These are phyloP conservation scores for Endomychus coccineus DNA, from an alignment of 2,888 invertebrate species.

Conservation along the genomic window DNA sequence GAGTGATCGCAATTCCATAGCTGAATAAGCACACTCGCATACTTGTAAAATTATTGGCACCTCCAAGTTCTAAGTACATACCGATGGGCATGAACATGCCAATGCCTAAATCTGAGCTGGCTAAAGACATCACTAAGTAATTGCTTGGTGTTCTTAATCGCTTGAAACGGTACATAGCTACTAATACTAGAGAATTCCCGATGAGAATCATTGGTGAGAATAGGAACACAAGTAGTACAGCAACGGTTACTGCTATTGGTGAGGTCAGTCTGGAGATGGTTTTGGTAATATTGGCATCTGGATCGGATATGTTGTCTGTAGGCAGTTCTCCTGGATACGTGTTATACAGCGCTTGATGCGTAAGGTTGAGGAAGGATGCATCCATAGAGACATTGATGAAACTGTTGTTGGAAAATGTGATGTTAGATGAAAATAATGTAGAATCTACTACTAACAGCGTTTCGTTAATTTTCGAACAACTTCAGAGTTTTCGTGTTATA, in stretches of 20 bases:
- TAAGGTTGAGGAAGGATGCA: slow-evolving; percentile 32
- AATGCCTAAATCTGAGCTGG: slow-evolving; percentile 53
- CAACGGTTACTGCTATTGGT: slow-evolving; percentile 44
- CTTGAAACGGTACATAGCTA: slow-evolving; percentile 54
- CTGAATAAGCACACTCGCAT: slow-evolving; percentile 49
- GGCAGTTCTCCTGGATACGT: slow-evolving; percentile 31
- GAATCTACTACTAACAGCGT: too few relatives aligned
- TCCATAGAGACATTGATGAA: slow-evolving; percentile 37
- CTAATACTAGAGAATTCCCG: slow-evolving; percentile 52
- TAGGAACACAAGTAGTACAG: slow-evolving; percentile 47
- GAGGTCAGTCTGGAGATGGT: slow-evolving; percentile 37
- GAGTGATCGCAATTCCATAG: slow-evolving; percentile 51
- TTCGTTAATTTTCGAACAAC: too few relatives aligned
- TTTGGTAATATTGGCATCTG: slow-evolving; percentile 35
- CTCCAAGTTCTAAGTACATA: slow-evolving; percentile 51
- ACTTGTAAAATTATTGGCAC: slow-evolving; percentile 41
- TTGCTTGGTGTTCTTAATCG: slow-evolving; percentile 56
- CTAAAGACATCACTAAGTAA: slow-evolving; percentile 53
- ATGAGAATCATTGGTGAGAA: slow-evolving; percentile 52
- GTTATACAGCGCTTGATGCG: slow-evolving; percentile 33
- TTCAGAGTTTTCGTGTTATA: too few relatives aligned
- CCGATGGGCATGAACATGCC: slow-evolving; percentile 54
- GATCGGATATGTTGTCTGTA: slow-evolving; percentile 32
- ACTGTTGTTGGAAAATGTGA: too few relatives aligned
- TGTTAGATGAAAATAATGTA: too few relatives aligned